Conservation (phyloP, 2,113 vertebrate genomes). For the Nycticryphes semicollaris region DNA sequence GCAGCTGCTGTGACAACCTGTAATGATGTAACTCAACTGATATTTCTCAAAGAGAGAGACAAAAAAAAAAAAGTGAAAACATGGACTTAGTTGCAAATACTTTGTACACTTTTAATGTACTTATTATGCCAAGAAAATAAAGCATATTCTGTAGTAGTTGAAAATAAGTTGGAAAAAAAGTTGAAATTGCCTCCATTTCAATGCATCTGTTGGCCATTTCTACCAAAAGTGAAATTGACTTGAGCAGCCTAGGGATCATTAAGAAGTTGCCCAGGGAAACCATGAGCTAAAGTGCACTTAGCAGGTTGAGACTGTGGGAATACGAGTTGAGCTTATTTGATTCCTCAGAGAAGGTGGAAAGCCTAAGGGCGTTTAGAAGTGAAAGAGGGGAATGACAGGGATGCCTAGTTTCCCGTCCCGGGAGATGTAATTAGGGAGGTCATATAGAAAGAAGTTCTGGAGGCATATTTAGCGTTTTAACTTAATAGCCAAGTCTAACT, state of each 20-base stretch:
- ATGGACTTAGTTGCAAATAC: fast-evolving
- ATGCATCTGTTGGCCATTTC: not conserved
- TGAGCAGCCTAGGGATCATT: not conserved
- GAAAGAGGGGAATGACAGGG: not conserved
- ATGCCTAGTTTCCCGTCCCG: fast-evolving
- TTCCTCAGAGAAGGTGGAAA: not conserved
- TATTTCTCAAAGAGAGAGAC: not conserved
- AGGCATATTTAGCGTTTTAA: not conserved
- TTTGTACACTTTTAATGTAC: not conserved
- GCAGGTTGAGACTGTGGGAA: too few relatives aligned
- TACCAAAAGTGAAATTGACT: not conserved
- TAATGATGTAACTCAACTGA: not conserved
- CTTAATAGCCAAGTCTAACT: fast-evolving
- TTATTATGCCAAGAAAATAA: not conserved
- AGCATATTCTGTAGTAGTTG: too few relatives aligned
- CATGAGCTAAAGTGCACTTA: fast-evolving
- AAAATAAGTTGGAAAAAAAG: not conserved
- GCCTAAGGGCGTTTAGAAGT: fast-evolving
- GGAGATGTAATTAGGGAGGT: too few relatives aligned
- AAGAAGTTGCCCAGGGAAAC: not conserved
- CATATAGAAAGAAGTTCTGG: fast-evolving
- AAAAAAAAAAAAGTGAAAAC: not conserved
- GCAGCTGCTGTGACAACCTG: not conserved
- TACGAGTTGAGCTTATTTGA: fast-evolving
- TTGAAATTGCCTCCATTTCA: not conserved